These are phyloP conservation scores for Gallinago undulata DNA, from an alignment of 2,113 vertebrate species.

Conservation along the genomic window DNA sequence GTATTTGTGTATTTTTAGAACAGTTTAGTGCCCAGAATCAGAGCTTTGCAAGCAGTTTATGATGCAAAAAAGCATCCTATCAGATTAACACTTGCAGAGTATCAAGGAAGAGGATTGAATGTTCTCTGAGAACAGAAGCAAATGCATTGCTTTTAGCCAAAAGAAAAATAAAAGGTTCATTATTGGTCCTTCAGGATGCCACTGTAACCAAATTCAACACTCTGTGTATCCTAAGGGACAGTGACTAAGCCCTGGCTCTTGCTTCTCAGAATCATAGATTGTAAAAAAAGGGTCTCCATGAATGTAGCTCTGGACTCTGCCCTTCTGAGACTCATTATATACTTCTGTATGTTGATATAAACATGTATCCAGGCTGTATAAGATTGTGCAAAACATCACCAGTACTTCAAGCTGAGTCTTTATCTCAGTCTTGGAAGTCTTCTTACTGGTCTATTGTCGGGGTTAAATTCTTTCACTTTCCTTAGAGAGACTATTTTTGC, in stretches of 20 bases:
- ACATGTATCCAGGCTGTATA: background rate
- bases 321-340: background rate
- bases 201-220: background rate
- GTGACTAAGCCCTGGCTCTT: background rate
- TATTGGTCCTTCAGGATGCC: background rate
- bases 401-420: background rate
- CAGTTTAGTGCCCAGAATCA: background rate
- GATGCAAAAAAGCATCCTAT: background rate
- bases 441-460: background rate
- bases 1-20: background rate
- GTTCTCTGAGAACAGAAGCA: background rate
- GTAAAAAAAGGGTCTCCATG: background rate
- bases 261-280: background rate
- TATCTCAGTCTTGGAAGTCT: background rate
- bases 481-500: background rate
- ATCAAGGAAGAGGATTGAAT: background rate
- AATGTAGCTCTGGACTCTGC: background rate
- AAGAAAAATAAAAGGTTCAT: background rate
- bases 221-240: background rate
- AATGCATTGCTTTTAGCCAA: background rate
- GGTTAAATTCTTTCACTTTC: background rate
- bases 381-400: rapidly evolving
- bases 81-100: background rate
- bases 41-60: background rate
- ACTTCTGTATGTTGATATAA: background rate